These are phyloP conservation scores for Donacobius atricapilla DNA, from an alignment of 2,113 vertebrate genomes.

Conservation along the genomic window DNA sequence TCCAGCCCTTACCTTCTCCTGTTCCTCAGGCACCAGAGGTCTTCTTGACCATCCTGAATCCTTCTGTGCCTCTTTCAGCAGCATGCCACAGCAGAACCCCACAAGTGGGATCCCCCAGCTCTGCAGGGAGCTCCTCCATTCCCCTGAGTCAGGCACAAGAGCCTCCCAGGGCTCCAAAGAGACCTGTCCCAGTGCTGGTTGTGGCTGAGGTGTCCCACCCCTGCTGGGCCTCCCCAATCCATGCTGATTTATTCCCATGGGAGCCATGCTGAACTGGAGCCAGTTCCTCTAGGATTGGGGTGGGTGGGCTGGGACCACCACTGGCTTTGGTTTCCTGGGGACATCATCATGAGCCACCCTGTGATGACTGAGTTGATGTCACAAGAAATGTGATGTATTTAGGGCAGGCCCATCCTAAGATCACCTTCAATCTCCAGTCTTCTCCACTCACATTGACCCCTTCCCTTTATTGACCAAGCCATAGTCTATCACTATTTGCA, in stretches of 20 bases:
- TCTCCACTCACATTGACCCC: fast-evolving
- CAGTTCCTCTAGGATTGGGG: neutral
- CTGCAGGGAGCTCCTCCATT: neutral
- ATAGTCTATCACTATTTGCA: neutral
- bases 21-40: neutral
- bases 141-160: neutral
- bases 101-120: neutral
- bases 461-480: neutral
- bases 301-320: neutral
- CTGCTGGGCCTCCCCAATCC: neutral
- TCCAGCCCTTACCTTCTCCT: neutral
- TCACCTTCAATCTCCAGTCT: neutral
- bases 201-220: neutral
- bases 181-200: neutral
- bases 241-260: neutral
- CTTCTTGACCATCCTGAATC: neutral
- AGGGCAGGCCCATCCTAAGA: neutral
- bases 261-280: neutral
- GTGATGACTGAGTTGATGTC: neutral
- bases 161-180: neutral
- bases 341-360: neutral
- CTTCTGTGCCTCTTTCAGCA: neutral
- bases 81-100: neutral
- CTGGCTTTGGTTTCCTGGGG: neutral
- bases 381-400: neutral